A percentile compares a stretch with the other conserved stretches of the same genome.
phyloP scores from a whole-genome alignment of 2,113 vertebrate genomes.

The Apeltes quadracus region DNA sequence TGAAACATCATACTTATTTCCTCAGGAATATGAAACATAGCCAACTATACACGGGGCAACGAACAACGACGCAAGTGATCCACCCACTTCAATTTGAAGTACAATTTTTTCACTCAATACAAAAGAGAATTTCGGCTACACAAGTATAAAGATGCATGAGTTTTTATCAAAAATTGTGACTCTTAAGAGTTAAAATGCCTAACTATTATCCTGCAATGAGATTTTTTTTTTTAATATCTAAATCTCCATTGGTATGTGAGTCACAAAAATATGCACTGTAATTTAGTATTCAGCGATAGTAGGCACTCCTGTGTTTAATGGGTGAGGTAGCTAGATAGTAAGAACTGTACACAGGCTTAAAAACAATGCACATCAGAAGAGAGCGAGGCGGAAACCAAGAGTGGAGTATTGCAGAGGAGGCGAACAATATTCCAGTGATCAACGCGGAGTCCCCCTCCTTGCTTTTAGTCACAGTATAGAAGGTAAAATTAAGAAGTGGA shows the following conservation, averaged over 20 bases:
- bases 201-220: conserved; percentile 50
- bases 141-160: conserved; percentile 61
- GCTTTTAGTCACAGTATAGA: conserved; percentile 58
- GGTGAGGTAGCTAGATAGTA: conserved; percentile 90
- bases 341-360: conserved; percentile 82
- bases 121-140: conserved; percentile 52
- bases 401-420: conserved; percentile 41
- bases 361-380: conserved; percentile 69
- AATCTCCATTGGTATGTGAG: conserved; percentile 50
- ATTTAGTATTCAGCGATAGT: conserved; percentile 58
- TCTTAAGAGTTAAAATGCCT: conserved; percentile 65
- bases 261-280: conserved; percentile 73
- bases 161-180: conserved; percentile 65
- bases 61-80: conserved; percentile 62
- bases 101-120: conserved; percentile 74
- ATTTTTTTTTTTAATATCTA: conserved; percentile 35
- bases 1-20: conserved; percentile 54
- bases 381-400: conserved; percentile 32
- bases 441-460: conserved; percentile 29
- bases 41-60: conserved; percentile 65
- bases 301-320: conserved; percentile 84
- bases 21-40: conserved; percentile 67
- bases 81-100: conserved; percentile 84
- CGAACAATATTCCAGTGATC: conserved; percentile 65
- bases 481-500: conserved; percentile 48